Percentiles rank a stretch among this genome's conserved stretches.
These are phyloP conservation scores for Heliothis peltigera DNA, from an alignment of 2,888 invertebrate species.

Conservation along the genomic window DNA sequence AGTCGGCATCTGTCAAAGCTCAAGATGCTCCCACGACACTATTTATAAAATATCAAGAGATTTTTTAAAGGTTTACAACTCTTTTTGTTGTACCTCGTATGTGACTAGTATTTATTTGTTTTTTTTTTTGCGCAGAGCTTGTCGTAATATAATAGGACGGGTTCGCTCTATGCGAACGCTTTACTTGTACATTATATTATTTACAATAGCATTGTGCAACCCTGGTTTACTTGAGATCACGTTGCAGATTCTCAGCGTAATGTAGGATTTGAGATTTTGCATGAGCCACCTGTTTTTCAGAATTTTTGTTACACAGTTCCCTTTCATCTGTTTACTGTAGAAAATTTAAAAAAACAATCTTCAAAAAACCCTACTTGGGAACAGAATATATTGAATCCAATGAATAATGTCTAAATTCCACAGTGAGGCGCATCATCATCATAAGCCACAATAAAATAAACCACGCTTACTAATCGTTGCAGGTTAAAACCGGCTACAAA, in stretches of 20 bases:
- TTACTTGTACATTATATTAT: constrained; percentile 21
- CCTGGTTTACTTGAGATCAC: constrained; percentile 31
- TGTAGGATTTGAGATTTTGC: constrained; percentile 20
- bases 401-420: constrained; percentile 70
- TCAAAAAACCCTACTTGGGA: constrained; percentile 18
- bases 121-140: constrained; percentile 57
- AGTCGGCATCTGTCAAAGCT: constrained; percentile 84
- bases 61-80: constrained; percentile 77
- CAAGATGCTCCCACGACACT: constrained; percentile 84
- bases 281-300: constrained; percentile 28
- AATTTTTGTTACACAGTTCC: constrained; percentile 6
- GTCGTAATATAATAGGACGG: constrained; percentile 52
- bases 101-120: constrained; percentile 67
- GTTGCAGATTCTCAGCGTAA: constrained; percentile 29
- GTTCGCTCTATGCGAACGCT: constrained; percentile 33
- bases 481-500: constrained; percentile 88
- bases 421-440: constrained; percentile 76
- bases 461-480: constrained; percentile 84
- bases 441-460: constrained; percentile 82
- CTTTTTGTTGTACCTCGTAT: constrained; percentile 71
- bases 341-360: background rate
- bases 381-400: constrained; percentile 46
- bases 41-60: constrained; percentile 81
- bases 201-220: constrained; percentile 43
- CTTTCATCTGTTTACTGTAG: background rate